Evolutionary conservation across 2,888 invertebrate genomes (phyloP), one percentile per base, ranked within the genome.

Genomic region (Ametastegia equiseti): DNA sequence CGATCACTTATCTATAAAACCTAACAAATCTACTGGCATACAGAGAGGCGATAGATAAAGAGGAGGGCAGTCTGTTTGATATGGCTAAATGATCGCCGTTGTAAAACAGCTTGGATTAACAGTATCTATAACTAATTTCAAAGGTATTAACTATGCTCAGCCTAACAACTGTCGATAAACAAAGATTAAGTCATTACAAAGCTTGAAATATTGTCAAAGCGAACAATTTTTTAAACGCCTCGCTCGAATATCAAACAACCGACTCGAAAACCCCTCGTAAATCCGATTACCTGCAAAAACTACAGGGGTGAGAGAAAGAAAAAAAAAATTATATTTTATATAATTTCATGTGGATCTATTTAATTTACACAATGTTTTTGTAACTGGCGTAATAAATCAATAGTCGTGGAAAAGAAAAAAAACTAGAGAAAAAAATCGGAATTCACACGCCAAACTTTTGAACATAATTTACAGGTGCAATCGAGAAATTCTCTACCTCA

Each of bases 61-160:
- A 73, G n/a, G 2, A 30, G 19, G 39, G 60, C 54, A 75, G 54
- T 75, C 36, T 78, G 78, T 78, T 78, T 60, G 45, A 39, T 45
- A 39, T 60, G 60, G 33, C 60, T 9, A 30, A 63, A 78, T 57
- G 19, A 78, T 78, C 60, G 78, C 63, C 63, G 54, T 63, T 78
- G 78, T 78, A 57, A 78, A 78, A 78, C 78, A 60, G 78, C 60
- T 45, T 23, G 47, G 60, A 78, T 78, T 78, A 78, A 42, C 78
- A 45, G 47, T 78, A 78, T 78, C 78, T 78, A 30, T 30, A 15
- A 78, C 60, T 78, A 78, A 78, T 78, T 78, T 60, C n/a, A n/a
- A 42, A 78, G 78, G 78, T 63, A 60, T 78, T 42, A 78, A 78
- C 78, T 42, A 63, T 47, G 75, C 36, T 47, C 19, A 27, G 33